Conservation (phyloP, 2,797 vertebrate species). For the Alexandromys oeconomus region DNA sequence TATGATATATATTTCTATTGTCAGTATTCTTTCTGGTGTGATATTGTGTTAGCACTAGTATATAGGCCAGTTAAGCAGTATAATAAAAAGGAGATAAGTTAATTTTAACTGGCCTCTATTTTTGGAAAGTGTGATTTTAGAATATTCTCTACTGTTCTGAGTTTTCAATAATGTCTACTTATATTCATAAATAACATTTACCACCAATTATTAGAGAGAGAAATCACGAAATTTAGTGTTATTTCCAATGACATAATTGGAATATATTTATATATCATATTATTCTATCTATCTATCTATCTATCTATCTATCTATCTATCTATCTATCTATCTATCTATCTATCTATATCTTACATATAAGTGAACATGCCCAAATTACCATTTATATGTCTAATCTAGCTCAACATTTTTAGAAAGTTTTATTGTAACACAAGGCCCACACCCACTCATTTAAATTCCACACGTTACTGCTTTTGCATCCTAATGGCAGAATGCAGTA, state of each 20-base stretch:
- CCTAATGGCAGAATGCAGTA: background rate
- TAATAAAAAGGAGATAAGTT: background rate
- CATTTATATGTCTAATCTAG: background rate
- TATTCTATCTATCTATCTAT: background rate
- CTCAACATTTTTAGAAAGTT: background rate
- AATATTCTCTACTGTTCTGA: background rate
- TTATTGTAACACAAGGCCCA: background rate
- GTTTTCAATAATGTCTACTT: background rate
- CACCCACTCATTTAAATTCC: background rate
- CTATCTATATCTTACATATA: background rate
- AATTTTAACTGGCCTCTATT: conserved; percentile 2
- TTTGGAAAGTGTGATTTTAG: background rate
- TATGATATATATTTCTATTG: background rate
- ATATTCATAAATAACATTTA: background rate
- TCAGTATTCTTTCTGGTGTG: background rate
- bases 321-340: no score
- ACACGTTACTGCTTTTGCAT: background rate
- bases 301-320: background rate
- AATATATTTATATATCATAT: background rate
- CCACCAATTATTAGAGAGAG: background rate
- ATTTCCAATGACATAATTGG: background rate
- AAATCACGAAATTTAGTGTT: background rate
- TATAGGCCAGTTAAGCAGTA: background rate
- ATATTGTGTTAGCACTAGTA: background rate
- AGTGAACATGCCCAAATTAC: background rate